Conservation (phyloP, 1,140 invertebrate species). For the Bombus superbus region DNA sequence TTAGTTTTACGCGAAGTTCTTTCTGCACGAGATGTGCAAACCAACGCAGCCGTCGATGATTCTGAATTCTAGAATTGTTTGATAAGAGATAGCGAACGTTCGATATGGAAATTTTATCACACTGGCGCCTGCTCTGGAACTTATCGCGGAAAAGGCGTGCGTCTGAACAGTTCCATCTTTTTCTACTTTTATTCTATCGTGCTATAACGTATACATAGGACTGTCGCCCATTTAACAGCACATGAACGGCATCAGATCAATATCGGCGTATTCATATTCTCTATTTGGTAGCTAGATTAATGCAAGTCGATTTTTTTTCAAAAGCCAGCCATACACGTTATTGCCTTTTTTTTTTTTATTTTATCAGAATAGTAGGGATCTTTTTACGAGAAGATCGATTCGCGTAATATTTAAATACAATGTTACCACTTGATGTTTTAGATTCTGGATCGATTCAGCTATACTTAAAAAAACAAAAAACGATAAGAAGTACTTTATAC, state of each 20-base stretch:
- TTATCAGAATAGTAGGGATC: too few relatives aligned
- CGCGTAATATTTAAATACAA: too few relatives aligned
- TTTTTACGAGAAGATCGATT: too few relatives aligned
- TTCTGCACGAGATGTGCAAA: constrained; percentile 49
- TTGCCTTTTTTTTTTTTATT: too few relatives aligned
- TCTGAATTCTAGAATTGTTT: constrained; percentile 44
- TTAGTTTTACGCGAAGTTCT: constrained; percentile 10
- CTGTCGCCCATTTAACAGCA: not conserved
- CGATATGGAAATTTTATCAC: constrained; percentile 60
- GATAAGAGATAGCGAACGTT: constrained; percentile 52
- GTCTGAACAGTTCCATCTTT: not conserved
- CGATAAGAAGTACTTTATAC: too few relatives aligned
- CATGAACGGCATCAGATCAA: not conserved
- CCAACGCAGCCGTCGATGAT: constrained; percentile 39
- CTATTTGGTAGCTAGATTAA: not conserved
- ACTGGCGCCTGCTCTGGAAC: constrained; percentile 15
- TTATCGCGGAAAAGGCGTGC: not conserved
- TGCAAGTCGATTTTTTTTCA: not conserved
- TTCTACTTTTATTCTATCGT: not conserved
- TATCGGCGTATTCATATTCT: not conserved
- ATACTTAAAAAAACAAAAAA: too few relatives aligned
- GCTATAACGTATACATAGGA: not conserved
- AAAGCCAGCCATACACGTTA: too few relatives aligned
- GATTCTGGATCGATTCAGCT: too few relatives aligned
- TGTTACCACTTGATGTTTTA: too few relatives aligned